Evolutionary conservation across 1,140 invertebrate genomes (phyloP), one percentile per base, ranked within the genome.

Genomic region (Formica selysi): DNA sequence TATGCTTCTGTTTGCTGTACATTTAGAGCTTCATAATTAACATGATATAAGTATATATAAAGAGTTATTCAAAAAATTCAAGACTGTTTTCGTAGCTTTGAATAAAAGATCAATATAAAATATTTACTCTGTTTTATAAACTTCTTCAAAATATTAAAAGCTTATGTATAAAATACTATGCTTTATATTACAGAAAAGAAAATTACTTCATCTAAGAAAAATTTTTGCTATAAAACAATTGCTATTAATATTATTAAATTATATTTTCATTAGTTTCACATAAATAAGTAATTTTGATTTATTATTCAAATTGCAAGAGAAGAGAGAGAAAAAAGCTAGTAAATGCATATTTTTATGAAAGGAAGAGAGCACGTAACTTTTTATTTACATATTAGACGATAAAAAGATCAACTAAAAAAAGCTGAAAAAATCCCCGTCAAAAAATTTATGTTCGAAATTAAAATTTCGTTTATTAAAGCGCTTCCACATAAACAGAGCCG

Each of bases 21-120:
- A 61, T 74, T 83, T 83, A 73, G 7, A 22, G 11, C 26, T 48
- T 13, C 54, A 51, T 83, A 59, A 22, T 57, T 59, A 71, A 26
- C 38, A 29, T 16, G 26, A 38, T 38, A 19, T 51, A 73, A 83
- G 48, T 68, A 74, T 54, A 29, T 83, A 44, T 10, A 44, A 19
- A 61, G 11, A 32, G 54, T 6, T 51, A 62, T 73, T 61, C 38
- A 48, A 83, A 83, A 83, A 83, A 57, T 48, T 36, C n/a, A 62
- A 61, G 13, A 36, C 4, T 41, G 36, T 22, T 81, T 1, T 73
- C 26, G 19, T 19, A 32, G 6, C 38, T 44, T 44, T 16, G 19
- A 48, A 61, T 48, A 83, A 36, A n/a, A 73, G 19, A 83, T 83
- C 19, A 68, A 62, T 83, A 48, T 22, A 44, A 44, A 74, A 48